Evolutionary conservation across 2,888 invertebrate species (phyloP), one percentile per base, ranked within the genome.

Genomic region (Habrosyne pyritoides): DNA sequence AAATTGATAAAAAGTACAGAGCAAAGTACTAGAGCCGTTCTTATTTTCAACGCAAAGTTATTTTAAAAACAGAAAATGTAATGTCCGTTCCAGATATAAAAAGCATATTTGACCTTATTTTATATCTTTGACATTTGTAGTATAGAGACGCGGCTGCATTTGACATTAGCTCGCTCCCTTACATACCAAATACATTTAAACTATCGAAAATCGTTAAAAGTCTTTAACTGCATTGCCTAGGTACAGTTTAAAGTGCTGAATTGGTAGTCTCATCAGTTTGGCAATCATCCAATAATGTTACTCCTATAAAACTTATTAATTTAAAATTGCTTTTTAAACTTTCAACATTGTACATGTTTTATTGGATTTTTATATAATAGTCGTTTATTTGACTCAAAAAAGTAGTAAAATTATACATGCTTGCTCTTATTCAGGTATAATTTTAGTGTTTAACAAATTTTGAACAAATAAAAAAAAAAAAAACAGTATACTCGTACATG

Each of bases 181-280:
- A 42, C 18, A 42, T 42, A 42, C 36, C 36, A 42, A 36, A 42
- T 18, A 42, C 8, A 18, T 18, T 0, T 21, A 36, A 56, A 60
- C 56, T 62, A 55, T 60, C 7, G 8, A 10, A 22, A 56, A 58
- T 53, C 62, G 56, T 55, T 22, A 57, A 60, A 49, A 30, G 47
- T 53, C 61, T 65, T 63, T 61, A 60, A 65, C 67, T 71, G 64
- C 66, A 67, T 59, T 67, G 60, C 57, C 33, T n/a, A 1, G 28
- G 26, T 28, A 28, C 18, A 50, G 18, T 10, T 50, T 18, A 50
- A 49, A 30, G 28, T 50, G 50, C 50, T 57, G 48, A 53, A 62
- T 60, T 56, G 58, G 59, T 47, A 50, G 49, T 3, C 21, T 53
- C 61, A 71, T 69, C 64, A 48, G 55, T 61, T 69, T 71, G 71